Base-by-base conservation (phyloP, 2,113 vertebrate species). In the Vulpes lagopus region DNA sequence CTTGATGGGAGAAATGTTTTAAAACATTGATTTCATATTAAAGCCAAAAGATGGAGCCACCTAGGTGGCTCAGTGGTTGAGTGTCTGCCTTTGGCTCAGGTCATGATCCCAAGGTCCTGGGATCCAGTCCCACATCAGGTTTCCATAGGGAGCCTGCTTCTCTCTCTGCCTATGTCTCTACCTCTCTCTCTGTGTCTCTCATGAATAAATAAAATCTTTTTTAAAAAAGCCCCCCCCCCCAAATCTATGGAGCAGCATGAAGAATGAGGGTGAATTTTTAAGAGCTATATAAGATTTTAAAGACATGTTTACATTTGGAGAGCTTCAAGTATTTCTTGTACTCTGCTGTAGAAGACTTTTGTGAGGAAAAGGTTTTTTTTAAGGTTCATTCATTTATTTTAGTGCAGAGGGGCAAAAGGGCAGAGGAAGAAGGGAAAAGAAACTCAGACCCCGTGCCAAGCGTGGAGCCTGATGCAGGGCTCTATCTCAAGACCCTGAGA, bases 11-110 rank as follows among this genome's bases (percentile, higher is more conserved):
- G 5, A 73, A 78, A 92, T 43, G 43, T 87, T 90, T 84, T 91
- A 80, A 92, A 97, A 92, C 17, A 91, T 38, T 92, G 25, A 85
- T 98, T 93, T 92, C 60, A 64, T 94, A 67, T 86, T 95, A 88
- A 95, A 91, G 49, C 27, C 35, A 95, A 89, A 94, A 89, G 80
- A 59, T 43, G 43, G 43, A 43, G 43, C 43, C 43, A 43, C 43
- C 43, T 43, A 43, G 43, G 43, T 43, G 43, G 43, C 43, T 43
- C 43, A 43, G 43, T 43, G 43, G 43, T 43, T 43, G 43, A 43
- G 43, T 43, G 43, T 43, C 43, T 43, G 43, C 43, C 43, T 43
- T 43, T 43, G 7, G 7, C 43, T 43, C 43, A 43, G 43, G 43
- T 43, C 43, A 43, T 43, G 43, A 43, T 43, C 43, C 43, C 43